Percentiles rank a stretch among this genome's conserved stretches.
Conservation (phyloP, 2,113 vertebrate species). For the Hemicordylus capensis region DNA sequence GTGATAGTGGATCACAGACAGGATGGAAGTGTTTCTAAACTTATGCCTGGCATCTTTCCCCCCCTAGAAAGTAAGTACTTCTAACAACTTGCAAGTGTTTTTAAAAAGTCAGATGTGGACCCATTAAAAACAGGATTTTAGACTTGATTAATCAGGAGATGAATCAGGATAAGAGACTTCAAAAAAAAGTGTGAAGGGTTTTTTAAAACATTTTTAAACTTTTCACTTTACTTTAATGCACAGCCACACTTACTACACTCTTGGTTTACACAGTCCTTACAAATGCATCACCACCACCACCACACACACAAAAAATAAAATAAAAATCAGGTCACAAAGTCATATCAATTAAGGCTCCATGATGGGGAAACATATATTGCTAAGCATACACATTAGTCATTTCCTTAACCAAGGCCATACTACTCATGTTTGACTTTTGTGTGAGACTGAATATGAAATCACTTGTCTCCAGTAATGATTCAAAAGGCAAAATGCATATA, state of each 20-base stretch:
- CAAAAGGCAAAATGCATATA: conserved; percentile 24
- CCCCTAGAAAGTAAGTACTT: neutral
- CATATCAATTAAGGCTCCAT: conserved; percentile 14
- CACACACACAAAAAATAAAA: too few species aligned
- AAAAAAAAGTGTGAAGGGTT: neutral
- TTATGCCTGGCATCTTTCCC: neutral
- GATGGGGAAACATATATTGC: neutral
- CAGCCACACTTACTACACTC: neutral
- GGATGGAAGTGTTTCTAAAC: too few species aligned
- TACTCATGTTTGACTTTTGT: neutral
- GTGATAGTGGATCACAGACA: too few species aligned
- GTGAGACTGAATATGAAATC: conserved; percentile 32
- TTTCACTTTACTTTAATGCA: neutral
- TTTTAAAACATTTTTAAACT: neutral
- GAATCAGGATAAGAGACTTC: neutral
- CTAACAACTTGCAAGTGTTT: neutral
- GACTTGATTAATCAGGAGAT: neutral
- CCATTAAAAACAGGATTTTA: too few species aligned
- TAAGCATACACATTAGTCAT: neutral
- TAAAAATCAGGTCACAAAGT: neutral
- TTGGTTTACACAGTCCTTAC: neutral
- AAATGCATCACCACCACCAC: rapidly evolving
- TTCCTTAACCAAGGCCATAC: neutral
- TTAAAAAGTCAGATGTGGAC: neutral
- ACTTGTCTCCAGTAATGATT: conserved; percentile 34